Conservation (phyloP, 2,888 invertebrate genomes). For the Conus canariensis region DNA sequence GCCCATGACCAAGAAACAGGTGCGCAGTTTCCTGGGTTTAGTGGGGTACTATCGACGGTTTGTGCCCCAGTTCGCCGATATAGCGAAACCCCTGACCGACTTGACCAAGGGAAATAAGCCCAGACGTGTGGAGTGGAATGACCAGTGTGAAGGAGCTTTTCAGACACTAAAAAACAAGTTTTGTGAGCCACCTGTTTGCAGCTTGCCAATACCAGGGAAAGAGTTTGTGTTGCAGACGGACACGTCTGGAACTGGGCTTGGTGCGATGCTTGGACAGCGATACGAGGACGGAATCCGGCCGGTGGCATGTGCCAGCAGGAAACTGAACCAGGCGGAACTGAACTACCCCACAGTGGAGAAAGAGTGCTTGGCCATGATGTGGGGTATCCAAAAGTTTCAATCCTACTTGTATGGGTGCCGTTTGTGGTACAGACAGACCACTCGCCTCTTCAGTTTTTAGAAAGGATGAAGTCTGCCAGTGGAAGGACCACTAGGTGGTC, state of each 20-base stretch:
- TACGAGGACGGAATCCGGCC: neutral
- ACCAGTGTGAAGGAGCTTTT: neutral
- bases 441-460: too few relatives aligned
- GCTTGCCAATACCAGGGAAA: neutral
- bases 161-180: neutral
- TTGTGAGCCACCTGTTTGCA: neutral
- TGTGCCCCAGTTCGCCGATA: constrained; percentile 14
- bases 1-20: constrained; percentile 8
- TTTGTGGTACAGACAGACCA: too few relatives aligned
- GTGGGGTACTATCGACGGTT: constrained; percentile 26
- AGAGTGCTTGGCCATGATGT: too few relatives aligned
- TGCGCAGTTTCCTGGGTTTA: constrained; percentile 31
- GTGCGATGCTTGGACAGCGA: constrained; percentile 1
- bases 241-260: constrained; percentile 12
- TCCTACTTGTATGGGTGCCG: too few relatives aligned
- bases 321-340: too few relatives aligned
- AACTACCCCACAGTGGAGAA: too few relatives aligned
- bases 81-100: constrained; percentile 31
- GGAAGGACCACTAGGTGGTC: too few relatives aligned
- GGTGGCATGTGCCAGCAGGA: neutral
- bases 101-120: neutral
- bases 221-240: neutral
- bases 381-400: too few relatives aligned
- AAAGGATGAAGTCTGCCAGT: too few relatives aligned
- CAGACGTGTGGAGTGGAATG: neutral